Base-by-base conservation (phyloP, 2,113 vertebrate species). In the Holacanthus passer region DNA sequence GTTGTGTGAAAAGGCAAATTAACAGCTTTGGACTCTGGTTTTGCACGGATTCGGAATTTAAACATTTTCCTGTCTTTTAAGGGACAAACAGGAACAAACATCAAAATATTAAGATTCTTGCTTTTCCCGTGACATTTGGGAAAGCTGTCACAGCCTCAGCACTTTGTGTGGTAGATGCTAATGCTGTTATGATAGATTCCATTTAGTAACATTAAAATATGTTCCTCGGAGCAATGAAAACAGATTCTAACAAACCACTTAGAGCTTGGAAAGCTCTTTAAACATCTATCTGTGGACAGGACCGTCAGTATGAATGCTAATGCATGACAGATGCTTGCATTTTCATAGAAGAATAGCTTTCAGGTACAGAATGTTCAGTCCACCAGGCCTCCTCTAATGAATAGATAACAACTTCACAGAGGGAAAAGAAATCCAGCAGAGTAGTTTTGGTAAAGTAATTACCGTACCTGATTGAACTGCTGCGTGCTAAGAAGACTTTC, bases 251-350 rank as follows among this genome's bases (percentile, higher is more conserved):
- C 16, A 56, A 63, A 59, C 11, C 74, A 78, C 58, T 78, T 39
- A 17, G 50, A 68, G 47, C 62, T n/a, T 27, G 2, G 59, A 70
- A 58, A 65, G 52, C 50, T 73, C 35, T 73, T 69, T 62, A 63
- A 79, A 56, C 24, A 48, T 73, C 16, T 27, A 39, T 59, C 39
- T 58, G 53, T 62, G 60, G 27, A 70, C 39, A 67, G 7, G 19
- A 35, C 19, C 60, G 66, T 55, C 66, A 17, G 37, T 76, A 12
- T 75, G 72, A 73, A 84, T 81, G 52, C 55, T 65, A 79, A 87
- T 89, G 52, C 41, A 43, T 0, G 66, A 14, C 35, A 69, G 55
- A 65, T 24, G 29, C 32, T 50, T 37, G 27, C 14, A 74, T 74
- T 72, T 84, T 84, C 7, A 67, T 37, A 47, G 20, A 69, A 41